Base-by-base conservation (phyloP, 2,113 vertebrate species). In the Aldabrachelys gigantea region DNA sequence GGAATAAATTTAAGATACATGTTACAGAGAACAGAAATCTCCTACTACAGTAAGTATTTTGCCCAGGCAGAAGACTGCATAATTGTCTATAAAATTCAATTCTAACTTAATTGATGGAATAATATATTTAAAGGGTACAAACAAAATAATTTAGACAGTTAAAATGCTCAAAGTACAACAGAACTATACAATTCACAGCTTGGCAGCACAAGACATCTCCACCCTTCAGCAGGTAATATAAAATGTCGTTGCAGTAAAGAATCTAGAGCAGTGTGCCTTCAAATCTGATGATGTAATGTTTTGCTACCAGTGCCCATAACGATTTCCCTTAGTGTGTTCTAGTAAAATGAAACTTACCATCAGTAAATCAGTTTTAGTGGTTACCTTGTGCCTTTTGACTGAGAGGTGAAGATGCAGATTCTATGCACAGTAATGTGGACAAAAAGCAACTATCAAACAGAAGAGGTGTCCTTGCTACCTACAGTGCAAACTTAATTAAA, bases 1-100 rank as follows among this genome's bases (percentile, higher is more conserved):
- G 97, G 97, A 96, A 98, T 96, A 98, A 97, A 98, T 97, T 93
- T 94, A 98, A 98, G 97, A 98, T 98, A 98, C 97, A 97, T 97
- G 95, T 96, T 97, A 98, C 98, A 99, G 98, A 99, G 98, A 98
- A 99, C 98, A 99, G 97, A 99, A 99, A 99, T 99, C 98, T 99
- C 98, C 99, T 98, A 98, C 97, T 96, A 98, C 97, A 97, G 97
- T 98, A 98, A 98, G 97, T 98, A 97, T 98, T 98, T 98, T 97
- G 98, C 97, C 97, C 98, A 98, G 97, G 98, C 98, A 99, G 98
- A 99, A 98, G 98, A 98, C 93, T 99, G 98, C 98, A 95, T 97
- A 98, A 98, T 98, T 96, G 96, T 98, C 97, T 98, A 98, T 97
- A 99, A 98, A 99, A 98, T 98, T 97, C 98, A 99, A 98, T 99